Evolutionary conservation across 2,113 vertebrate genomes (phyloP).

Genomic region (Lophotis ruficrista): DNA sequence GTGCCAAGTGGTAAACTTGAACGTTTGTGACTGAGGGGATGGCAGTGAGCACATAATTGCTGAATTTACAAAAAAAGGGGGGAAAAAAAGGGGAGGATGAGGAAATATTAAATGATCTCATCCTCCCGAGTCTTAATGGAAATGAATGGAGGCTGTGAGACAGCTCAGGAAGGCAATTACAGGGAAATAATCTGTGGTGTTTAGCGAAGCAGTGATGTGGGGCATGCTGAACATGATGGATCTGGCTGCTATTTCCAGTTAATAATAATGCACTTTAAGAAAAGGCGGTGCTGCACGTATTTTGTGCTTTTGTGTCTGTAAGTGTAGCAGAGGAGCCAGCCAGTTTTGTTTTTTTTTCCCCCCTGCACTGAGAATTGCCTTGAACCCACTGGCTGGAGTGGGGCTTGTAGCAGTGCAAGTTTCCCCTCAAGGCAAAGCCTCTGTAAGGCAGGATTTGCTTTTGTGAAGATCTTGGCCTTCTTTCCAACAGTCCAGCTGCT

Average conservation of each 20-base stretch:
- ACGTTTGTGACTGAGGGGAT: neutral
- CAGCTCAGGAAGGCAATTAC: constrained; percentile 71
- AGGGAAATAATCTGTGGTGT: constrained; percentile 65
- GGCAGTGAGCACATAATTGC: neutral
- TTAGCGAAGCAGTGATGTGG: constrained; percentile 65
- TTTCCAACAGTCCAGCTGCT: constrained; percentile 16
- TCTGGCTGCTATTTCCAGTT: constrained; percentile 62
- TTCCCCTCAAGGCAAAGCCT: neutral
- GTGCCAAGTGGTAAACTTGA: neutral
- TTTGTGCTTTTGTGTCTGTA: constrained; percentile 37
- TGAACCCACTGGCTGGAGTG: neutral
- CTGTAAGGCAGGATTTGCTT: neutral
- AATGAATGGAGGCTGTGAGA: constrained; percentile 60
- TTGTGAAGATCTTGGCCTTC: neutral
- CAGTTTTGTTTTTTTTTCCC: neutral
- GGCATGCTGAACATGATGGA: constrained; percentile 66
- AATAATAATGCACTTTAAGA: constrained; percentile 55
- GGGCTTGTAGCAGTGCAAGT: neutral
- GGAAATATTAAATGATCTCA: constrained; percentile 37
- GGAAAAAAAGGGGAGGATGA: neutral
- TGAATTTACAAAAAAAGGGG: neutral
- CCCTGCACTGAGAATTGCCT: neutral
- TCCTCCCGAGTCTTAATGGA: constrained; percentile 56
- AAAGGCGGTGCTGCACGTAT: neutral
- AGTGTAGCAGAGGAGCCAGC: neutral